Evolutionary conservation across 53 echinoderm and acorn worm genomes (phyloP), one percentile per base, ranked within the genome.

Genomic region (Echinarachnius parma): DNA sequence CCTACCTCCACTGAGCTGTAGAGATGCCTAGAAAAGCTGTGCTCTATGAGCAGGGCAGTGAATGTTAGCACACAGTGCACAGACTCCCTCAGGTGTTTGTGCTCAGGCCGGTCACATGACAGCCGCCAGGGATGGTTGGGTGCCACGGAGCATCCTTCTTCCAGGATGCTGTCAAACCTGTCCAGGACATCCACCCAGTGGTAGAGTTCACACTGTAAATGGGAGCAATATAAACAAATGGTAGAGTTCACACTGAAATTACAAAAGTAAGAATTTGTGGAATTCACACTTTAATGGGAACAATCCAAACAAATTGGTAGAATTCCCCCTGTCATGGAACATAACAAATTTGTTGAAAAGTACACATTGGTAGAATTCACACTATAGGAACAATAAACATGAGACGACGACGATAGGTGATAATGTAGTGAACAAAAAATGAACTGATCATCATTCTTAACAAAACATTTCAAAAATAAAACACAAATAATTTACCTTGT

Each of bases 161-260:
- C 90, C 62, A 94, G 48, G 61, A 94, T 87, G 28, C 75, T 60
- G 64, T 94, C 95, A 82, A 94, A 94, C 29, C 86, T 80, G 49
- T 94, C 95, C 61, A 94, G 53, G 46, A 94, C 90, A 64, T 94
- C 95, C 66, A 94, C 87, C 95, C 95, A 94, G 71, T 94, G 95
- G 80, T 91, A 94, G n/a, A 94, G 61, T 84, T 94, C 95, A 82
- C 95, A 91, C 94, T 93, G 53, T 18, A 69, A 52, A 1, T 25
- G 29, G 24, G 9, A 69, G 39, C n/a, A 65, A 47, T 3, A 47
- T 15, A 4, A 15, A n/a, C n/a, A n/a, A n/a, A n/a, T n/a, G n/a
- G n/a, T n/a, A n/a, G n/a, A n/a, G n/a, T n/a, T n/a, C n/a, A n/a
- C n/a, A n/a, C n/a, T n/a, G n/a, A n/a, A n/a, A n/a, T n/a, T n/a